Evolutionary conservation across 2,888 invertebrate species (phyloP), one percentile per base, ranked within the genome.

Genomic region (Caenorhabditis wallacei): DNA sequence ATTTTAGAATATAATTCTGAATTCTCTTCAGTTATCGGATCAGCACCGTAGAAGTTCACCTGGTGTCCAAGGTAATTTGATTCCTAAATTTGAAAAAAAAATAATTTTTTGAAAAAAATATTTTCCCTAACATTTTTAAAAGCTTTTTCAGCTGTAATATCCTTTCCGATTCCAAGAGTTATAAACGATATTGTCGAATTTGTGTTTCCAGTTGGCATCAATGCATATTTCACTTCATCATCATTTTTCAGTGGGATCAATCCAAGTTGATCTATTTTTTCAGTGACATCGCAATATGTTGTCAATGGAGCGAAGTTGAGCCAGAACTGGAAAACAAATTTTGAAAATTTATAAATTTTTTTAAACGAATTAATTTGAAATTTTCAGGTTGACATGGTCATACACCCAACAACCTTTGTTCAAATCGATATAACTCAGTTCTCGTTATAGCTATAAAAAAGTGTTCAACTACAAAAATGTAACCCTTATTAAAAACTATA

Each of bases 21-120:
- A 37, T 84, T 84, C 1, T 43, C 51, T n/a, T 81, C 69, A 4
- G 72, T 72, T 26, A 84, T 78, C 2, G 84, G 84, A 61, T 84
- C 84, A 20, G 81, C 81, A 20, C 81, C 81, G 59, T 66, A 81
- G 70, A 81, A 81, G 22, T 11, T 30, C 11, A 53, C 53, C 2
- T 24, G 53, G 11, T 53, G 13, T 8, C 43, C 43, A 8, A 18
- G 40, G 11, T 11, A 16, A 3, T 22, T 4, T 0, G 53, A 53
- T 53, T 53, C 53, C 53, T 53, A 24, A 26, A 37, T n/a, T n/a
- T n/a, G n/a, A n/a, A 30, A 61, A 35, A 16, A 61, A 22, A 11
- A 43, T 2, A 43, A 43, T 43, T 35, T 35, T 35, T 35, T 35
- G 5, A 35, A 35, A 35, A n/a, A n/a, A n/a, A n/a, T n/a, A n/a